Evolutionary conservation across 2,113 vertebrate species (phyloP).

Genomic region (Aegithalos caudatus): DNA sequence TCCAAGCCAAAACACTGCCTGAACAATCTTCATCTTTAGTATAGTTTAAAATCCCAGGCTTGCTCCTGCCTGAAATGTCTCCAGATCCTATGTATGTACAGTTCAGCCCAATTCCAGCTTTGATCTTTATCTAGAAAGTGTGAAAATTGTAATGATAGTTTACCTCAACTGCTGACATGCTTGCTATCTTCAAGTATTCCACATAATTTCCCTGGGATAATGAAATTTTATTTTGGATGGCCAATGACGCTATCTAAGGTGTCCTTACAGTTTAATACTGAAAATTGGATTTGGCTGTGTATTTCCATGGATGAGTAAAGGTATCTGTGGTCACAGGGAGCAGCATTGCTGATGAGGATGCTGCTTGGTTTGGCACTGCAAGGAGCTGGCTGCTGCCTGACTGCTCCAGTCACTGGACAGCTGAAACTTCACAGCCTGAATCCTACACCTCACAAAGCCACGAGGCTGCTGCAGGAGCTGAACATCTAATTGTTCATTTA

Average conservation of each 20-base stretch:
- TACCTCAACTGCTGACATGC: not conserved
- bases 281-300: not conserved
- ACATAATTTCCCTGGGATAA: not conserved
- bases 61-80: not conserved
- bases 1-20: not conserved
- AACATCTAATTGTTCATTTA: not conserved
- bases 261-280: not conserved
- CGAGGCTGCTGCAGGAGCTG: not conserved
- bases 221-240: not conserved
- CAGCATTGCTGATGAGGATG: not conserved
- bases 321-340: not conserved
- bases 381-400: not conserved
- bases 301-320: not conserved
- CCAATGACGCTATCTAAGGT: not conserved
- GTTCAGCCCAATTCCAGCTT: not conserved
- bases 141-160: not conserved
- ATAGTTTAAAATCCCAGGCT: not conserved
- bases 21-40: not conserved
- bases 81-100: not conserved
- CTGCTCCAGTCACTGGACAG: not conserved
- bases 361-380: not conserved
- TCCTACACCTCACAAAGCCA: not conserved
- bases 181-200: not conserved
- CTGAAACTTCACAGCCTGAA: not conserved
- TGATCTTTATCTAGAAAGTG: not conserved